A percentile compares a stretch with the other conserved stretches of the same genome.
Evolutionary conservation across 2,888 invertebrate species (phyloP).

Genomic region (Drosophila paranaensis): DNA sequence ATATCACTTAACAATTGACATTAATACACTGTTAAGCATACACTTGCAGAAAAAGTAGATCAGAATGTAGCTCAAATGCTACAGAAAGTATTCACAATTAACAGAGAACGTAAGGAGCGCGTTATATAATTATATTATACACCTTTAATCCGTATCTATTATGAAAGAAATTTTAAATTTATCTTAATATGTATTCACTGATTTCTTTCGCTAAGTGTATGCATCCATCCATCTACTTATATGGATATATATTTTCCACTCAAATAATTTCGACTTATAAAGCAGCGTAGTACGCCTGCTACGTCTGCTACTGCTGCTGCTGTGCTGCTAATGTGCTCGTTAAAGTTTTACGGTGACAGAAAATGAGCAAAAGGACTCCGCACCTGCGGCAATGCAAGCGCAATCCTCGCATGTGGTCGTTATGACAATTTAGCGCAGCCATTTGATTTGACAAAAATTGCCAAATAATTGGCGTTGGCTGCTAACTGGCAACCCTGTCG

Average conservation of each 20-base stretch:
- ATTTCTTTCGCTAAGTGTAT: too few species aligned
- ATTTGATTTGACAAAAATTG: constrained; percentile 78
- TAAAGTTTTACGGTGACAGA: constrained; percentile 78
- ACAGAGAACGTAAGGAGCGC: too few species aligned
- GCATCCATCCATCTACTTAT: too few species aligned
- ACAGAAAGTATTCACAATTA: too few species aligned
- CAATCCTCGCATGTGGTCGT: constrained; percentile 80
- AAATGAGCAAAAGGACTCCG: constrained; percentile 63
- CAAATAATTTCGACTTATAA: constrained; percentile 42
- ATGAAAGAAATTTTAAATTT: too few species aligned
- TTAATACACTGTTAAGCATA: background rate
- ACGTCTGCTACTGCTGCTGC: constrained; percentile 15
- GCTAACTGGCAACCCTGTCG: constrained; percentile 47
- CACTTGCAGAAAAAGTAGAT: background rate
- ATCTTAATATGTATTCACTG: too few species aligned
- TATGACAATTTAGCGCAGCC: constrained; percentile 74
- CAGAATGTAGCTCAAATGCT: too few species aligned
- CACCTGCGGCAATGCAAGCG: constrained; percentile 58
- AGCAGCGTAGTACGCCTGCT: constrained; percentile 11
- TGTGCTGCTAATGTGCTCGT: constrained; percentile 73
- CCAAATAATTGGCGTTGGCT: constrained; percentile 76
- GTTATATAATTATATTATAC: too few species aligned
- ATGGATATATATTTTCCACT: constrained; percentile 8
- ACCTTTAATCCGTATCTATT: too few species aligned
- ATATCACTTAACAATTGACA: constrained; percentile 20